These are phyloP conservation scores for Parotocinclus haroldoi DNA, from an alignment of 2,797 vertebrate genomes.

Conservation along the genomic window DNA sequence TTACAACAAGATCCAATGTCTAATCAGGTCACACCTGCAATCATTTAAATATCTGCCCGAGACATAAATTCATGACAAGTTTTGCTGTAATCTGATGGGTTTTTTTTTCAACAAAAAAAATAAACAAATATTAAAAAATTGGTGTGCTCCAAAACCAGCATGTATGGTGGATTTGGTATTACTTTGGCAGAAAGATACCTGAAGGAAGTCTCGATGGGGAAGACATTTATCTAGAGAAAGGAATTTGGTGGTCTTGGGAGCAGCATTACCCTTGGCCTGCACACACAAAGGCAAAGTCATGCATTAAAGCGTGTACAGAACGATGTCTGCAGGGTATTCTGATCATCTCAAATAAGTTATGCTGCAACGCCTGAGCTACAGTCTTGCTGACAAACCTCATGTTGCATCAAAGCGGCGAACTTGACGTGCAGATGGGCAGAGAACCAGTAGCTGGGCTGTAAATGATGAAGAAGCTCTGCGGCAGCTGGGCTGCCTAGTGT, in stretches of 20 bases:
- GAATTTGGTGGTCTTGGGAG: slow-evolving; percentile 90
- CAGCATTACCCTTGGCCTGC: slow-evolving; percentile 66
- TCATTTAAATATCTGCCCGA: no score
- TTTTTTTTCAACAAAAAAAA: no score
- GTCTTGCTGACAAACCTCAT: slow-evolving; percentile 70
- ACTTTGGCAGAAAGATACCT: slow-evolving; percentile 71
- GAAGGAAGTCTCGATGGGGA: slow-evolving; percentile 90
- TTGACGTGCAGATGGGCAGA: slow-evolving; percentile 97
- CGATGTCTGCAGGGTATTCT: neutral
- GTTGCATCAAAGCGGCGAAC: slow-evolving; percentile 92
- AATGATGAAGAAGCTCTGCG: slow-evolving; percentile 84
- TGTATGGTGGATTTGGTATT: no score
- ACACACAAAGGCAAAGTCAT: slow-evolving; percentile 25
- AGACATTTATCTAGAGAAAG: slow-evolving; percentile 96
- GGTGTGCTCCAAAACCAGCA: no score
- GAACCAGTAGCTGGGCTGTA: slow-evolving; percentile 94
- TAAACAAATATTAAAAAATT: no score
- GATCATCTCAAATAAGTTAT: neutral
- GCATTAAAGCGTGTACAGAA: no score
- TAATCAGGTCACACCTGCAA: no score
- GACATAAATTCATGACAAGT: no score
- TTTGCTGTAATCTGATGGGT: no score
- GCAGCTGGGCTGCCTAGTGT: slow-evolving; percentile 89
- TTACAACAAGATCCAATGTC: no score
- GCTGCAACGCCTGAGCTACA: no score